Evolutionary conservation across 2,888 invertebrate species (phyloP), one percentile per base, ranked within the genome.

Genomic region (Crioceris asparagi): DNA sequence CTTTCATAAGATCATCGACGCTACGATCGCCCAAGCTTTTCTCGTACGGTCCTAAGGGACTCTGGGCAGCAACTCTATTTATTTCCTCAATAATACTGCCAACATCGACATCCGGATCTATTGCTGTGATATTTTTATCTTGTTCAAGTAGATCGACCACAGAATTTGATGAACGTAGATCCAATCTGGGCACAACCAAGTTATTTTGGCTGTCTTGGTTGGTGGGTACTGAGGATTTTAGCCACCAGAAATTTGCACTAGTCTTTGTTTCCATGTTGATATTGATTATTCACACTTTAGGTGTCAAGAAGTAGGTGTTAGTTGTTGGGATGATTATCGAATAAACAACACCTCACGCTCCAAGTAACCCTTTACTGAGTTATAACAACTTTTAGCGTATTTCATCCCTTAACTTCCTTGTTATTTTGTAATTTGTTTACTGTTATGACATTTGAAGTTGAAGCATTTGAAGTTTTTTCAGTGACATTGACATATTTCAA

Each of bases 51-150:
- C 65, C 64, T 19, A 65, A 48, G 7, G 65, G 64, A 47, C 65
- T 65, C 47, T 63, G 57, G 1, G 64, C 64, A 7, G 64, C 64
- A 17, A 64, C 55, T 44, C 77, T 73, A 47, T 73, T 75, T 3
- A 81, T 78, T 63, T 81, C 79, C 52, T 71, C 75, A 48, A 81
- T 75, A 56, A 81, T 77, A 60, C 72, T 72, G 47, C 74, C 78
- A 6, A 79, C 73, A 61, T 79, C 79, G 33, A 73, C 69, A 48
- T 74, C 74, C 30, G 66, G 68, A 27, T 55, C 53, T 8, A 12
- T 15, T 15, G 43, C 34, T 25, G 49, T 48, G 35, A 46, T 52
- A 29, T 54, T 51, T 17, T 53, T 55, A 39, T 64, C 64, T 41
- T 58, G 57, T 41, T 61, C 60, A 18, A 64, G 44, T 41, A 60